Conservation (phyloP, 2,797 vertebrate species). For the Psittacula echo region DNA sequence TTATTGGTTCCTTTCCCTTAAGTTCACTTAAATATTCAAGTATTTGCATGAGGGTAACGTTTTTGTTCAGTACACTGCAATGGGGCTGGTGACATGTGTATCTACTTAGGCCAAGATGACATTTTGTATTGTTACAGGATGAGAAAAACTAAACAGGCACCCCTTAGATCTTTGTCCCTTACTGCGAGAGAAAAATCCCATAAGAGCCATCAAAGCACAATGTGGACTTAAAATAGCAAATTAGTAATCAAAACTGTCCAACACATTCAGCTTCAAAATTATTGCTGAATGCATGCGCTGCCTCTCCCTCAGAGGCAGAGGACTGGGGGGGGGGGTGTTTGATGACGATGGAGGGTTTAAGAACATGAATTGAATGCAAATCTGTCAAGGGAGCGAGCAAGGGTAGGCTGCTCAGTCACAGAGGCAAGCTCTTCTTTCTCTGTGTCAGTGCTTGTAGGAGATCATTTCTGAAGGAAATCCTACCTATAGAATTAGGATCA, state of each 20-base stretch:
- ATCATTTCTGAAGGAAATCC: background rate
- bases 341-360: constrained; percentile 2
- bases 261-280: constrained; percentile 65
- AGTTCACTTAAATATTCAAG: constrained; percentile 42
- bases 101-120: constrained; percentile 77
- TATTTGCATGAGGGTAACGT: constrained; percentile 44
- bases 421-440: background rate
- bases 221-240: constrained; percentile 76
- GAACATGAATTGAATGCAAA: background rate
- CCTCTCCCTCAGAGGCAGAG: background rate
- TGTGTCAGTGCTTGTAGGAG: background rate
- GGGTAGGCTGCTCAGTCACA: background rate
- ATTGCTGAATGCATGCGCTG: constrained; percentile 16
- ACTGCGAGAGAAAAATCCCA: constrained; percentile 66
- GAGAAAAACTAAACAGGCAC: constrained; percentile 75
- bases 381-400: background rate
- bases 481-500: background rate
- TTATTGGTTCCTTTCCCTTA: constrained; percentile 47
- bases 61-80: constrained; percentile 46
- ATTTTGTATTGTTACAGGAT: constrained; percentile 73
- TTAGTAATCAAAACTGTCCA: constrained; percentile 71
- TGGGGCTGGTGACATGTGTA: constrained; percentile 72
- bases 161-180: constrained; percentile 60
- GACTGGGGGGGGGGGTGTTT: background rate
- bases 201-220: constrained; percentile 74